Evolutionary conservation across 2,797 vertebrate species (phyloP).

Genomic region (Vespertilio murinus): DNA sequence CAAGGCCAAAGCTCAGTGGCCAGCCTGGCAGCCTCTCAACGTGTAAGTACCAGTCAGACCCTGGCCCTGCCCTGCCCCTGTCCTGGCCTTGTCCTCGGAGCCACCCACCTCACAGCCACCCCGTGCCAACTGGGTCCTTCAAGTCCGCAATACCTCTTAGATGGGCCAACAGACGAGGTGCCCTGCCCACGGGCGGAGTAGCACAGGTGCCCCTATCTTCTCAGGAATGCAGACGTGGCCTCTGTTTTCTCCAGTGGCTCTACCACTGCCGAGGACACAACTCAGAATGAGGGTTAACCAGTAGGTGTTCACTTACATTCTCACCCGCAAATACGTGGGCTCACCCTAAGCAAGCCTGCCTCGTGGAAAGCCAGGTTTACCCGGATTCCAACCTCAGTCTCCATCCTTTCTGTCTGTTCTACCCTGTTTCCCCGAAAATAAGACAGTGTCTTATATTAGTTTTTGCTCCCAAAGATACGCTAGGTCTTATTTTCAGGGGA

Average conservation of each 20-base stretch:
- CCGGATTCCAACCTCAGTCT: background rate
- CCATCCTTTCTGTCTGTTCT: background rate
- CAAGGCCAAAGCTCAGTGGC: slow-evolving; percentile 99
- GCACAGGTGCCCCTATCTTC: background rate
- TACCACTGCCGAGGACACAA: background rate
- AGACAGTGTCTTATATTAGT: no score
- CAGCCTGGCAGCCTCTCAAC: slow-evolving; percentile 97
- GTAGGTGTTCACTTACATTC: background rate
- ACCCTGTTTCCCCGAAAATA: no score
- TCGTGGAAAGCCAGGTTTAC: background rate
- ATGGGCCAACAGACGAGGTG: background rate
- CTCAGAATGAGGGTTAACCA: background rate
- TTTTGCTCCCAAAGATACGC: no score
- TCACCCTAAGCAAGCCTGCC: background rate
- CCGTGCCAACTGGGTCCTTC: background rate
- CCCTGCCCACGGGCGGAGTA: rapidly evolving
- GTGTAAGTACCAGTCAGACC: slow-evolving; percentile 91
- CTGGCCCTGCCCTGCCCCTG: background rate
- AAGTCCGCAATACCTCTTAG: background rate
- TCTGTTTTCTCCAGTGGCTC: background rate
- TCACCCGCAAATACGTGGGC: background rate
- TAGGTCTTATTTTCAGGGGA: no score
- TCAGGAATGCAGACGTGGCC: background rate
- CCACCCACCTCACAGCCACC: background rate
- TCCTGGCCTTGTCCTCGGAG: background rate